Percentiles rank a stretch among this genome's conserved stretches.
Conservation (phyloP, 2,888 invertebrate species). For the Hipparchia sbordonii region DNA sequence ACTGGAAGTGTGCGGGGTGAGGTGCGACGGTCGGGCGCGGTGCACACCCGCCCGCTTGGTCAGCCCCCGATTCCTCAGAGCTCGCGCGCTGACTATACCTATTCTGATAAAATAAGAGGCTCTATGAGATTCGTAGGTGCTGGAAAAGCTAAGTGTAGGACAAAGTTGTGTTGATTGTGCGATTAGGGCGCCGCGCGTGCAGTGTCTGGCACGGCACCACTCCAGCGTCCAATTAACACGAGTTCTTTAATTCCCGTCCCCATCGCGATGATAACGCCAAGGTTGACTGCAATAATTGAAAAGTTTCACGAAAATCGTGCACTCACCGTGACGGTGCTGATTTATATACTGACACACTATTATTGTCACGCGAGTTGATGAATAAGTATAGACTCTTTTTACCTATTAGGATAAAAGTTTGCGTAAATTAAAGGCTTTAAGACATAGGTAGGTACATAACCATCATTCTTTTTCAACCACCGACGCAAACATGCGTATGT, state of each 20-base stretch:
- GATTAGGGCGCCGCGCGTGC: slow-evolving; percentile 52
- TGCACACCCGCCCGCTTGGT: too few species aligned
- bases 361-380: slow-evolving; percentile 31
- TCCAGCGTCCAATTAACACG: slow-evolving; percentile 57
- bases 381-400: not conserved
- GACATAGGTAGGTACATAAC: too few species aligned
- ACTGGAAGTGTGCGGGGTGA: too few species aligned
- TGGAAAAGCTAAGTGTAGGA: slow-evolving; percentile 46
- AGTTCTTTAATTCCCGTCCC: slow-evolving; percentile 41
- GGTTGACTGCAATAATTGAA: slow-evolving; percentile 38
- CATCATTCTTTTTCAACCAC: too few species aligned
- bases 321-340: slow-evolving; percentile 32
- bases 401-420: not conserved
- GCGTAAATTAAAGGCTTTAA: too few species aligned
- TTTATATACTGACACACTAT: slow-evolving; percentile 15
- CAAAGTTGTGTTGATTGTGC: slow-evolving; percentile 66
- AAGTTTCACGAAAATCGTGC: slow-evolving; percentile 36
- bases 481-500: too few species aligned
- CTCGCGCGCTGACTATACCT: too few species aligned
- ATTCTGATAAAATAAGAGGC: not conserved
- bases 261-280: slow-evolving; percentile 32
- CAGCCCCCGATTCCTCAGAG: too few species aligned
- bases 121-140: slow-evolving; percentile 39
- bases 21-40: too few species aligned
- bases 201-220: slow-evolving; percentile 58